Evolutionary conservation across 1,140 invertebrate species (phyloP), one percentile per base, ranked within the genome.

Genomic region (Acromyrmex heyeri): DNA sequence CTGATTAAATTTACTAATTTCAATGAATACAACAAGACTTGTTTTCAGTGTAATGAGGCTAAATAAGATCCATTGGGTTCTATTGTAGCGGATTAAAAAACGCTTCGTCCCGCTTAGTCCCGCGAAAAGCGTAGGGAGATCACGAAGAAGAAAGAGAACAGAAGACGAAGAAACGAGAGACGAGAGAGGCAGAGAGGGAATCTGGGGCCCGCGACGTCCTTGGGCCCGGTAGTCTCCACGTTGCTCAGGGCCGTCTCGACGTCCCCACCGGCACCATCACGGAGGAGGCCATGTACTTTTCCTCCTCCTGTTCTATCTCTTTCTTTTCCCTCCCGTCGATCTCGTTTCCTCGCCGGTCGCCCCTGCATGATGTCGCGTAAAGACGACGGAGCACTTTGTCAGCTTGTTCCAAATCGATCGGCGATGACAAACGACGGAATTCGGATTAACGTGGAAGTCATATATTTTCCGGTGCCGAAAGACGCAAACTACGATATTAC

Each of bases 131-230:
- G 61, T 65, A 69, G 69, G 73, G 61, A 67, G 83, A 64, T 61
- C 85, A 1, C 55, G 55, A 87, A 65, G 48, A 78, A 78, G 65
- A 44, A 44, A 61, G 30, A 38, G 24, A 2, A 12, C 7, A 38
- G 30, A 27, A 6, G 64, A 62, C 24, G 24, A 55, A 14, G 30
- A 21, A 87, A 57, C 8, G 61, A 67, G 77, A 57, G 0, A 16
- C 1, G 65, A 55, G 30, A 50, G 18, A 87, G 55, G 6, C 61
- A 67, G 77, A 50, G 75, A 50, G 81, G 83, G 73, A 93, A 93
- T 94, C 92, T 93, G 93, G 93, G 92, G 88, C 93, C 93, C 91
- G 92, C 89, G 92, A 93, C 93, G 93, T 93, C 93, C 93, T 94
- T 93, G 93, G 93, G 93, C 86, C 55, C 91, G 90, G 91, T 94